Conservation (phyloP, 2,113 vertebrate species). For the Thunnus maccoyii region DNA sequence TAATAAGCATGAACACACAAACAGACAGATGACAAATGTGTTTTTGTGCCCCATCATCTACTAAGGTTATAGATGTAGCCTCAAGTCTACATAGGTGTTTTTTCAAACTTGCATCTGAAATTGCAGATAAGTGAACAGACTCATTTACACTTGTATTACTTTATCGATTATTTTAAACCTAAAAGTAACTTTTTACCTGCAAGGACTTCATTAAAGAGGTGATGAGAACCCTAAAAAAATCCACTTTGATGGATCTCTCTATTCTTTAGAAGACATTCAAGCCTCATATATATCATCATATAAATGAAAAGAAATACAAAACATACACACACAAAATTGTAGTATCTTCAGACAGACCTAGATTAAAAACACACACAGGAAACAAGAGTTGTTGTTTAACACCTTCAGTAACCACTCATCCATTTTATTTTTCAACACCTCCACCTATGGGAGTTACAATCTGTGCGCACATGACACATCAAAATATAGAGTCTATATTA, state of each 20-base stretch:
- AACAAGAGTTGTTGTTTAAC: slow-evolving; percentile 75
- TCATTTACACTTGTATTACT: no score
- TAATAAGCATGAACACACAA: no score
- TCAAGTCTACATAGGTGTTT: no score
- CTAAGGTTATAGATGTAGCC: no score
- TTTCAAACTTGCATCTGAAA: no score
- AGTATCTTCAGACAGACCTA: background rate
- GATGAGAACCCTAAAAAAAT: background rate
- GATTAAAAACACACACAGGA: background rate
- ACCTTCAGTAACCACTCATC: slow-evolving; percentile 75
- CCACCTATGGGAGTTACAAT: slow-evolving; percentile 35
- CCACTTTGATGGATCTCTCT: background rate
- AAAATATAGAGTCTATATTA: no score
- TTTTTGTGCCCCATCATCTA: no score
- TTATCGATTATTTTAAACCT: no score
- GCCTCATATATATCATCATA: background rate
- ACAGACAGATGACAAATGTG: no score
- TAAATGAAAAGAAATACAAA: background rate
- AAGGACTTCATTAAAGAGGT: background rate
- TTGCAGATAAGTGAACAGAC: no score
- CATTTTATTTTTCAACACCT: slow-evolving; percentile 74
- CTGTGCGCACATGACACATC: background rate
- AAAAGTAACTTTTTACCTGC: no score
- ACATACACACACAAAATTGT: background rate
- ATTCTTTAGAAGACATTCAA: background rate